Conservation (phyloP, 2,113 vertebrate genomes). For the Corvus moneduloides region DNA sequence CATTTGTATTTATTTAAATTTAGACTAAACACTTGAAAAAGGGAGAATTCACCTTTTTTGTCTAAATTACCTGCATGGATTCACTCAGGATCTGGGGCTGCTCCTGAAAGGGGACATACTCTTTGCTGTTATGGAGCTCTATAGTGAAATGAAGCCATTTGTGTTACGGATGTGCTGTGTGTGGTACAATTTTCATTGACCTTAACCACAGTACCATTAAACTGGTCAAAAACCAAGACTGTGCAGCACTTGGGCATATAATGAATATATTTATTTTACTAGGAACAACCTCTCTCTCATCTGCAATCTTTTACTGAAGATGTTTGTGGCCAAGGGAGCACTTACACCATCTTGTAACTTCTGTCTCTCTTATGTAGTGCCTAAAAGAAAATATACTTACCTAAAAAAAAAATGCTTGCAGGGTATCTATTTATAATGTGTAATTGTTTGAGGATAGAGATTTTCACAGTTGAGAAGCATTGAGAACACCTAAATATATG, state of each 20-base stretch:
- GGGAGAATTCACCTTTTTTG: background rate
- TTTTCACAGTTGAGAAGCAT: background rate
- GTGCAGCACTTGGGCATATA: background rate
- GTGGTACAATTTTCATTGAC: constrained; percentile 12
- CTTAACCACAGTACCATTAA: constrained; percentile 1
- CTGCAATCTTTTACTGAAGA: background rate
- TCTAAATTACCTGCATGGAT: background rate
- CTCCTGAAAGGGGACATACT: background rate
- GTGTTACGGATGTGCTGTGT: background rate
- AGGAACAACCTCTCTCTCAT: background rate
- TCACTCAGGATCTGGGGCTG: background rate
- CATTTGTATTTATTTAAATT: constrained; percentile 29
- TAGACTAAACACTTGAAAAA: background rate
- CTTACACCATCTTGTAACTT: background rate
- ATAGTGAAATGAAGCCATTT: constrained; percentile 7
- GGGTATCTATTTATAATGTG: background rate
- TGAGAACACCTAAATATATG: background rate
- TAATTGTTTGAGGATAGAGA: background rate
- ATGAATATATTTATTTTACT: background rate
- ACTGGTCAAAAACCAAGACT: background rate
- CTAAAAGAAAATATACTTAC: background rate
- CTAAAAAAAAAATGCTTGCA: background rate
- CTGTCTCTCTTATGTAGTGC: background rate
- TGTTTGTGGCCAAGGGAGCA: background rate
- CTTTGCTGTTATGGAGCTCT: background rate